Conservation (phyloP, 2,797 vertebrate genomes). For the Carapus acus region DNA sequence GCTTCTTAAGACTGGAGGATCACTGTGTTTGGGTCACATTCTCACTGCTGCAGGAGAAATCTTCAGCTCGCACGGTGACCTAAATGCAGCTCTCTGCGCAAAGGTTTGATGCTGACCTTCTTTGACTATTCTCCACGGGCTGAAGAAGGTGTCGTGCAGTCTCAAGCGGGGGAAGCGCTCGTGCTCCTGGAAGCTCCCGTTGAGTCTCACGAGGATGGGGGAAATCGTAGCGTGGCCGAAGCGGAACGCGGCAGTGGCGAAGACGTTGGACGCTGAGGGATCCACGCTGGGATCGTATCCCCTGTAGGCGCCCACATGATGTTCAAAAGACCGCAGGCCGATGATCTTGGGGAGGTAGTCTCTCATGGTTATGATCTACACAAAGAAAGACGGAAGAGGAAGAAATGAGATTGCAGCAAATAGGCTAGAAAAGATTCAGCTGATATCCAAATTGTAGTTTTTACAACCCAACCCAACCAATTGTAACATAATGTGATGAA, state of each 20-base stretch:
- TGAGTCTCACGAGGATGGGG: conserved; percentile 72
- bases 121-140: conserved; percentile 87
- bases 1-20: conserved; percentile 1
- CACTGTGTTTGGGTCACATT: neutral
- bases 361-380: conserved; percentile 86
- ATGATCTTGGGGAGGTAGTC: conserved; percentile 92
- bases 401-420: conserved; percentile 16
- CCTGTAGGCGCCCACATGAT: conserved; percentile 75
- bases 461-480: neutral
- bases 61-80: conserved; percentile 28
- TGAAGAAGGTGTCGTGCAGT: conserved; percentile 83
- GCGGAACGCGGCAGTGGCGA: conserved; percentile 92
- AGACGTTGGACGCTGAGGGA: conserved; percentile 86
- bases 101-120: conserved; percentile 74
- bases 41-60: neutral
- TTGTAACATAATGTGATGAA: neutral
- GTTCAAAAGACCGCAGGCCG: conserved; percentile 74
- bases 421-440: neutral
- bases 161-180: conserved; percentile 70
- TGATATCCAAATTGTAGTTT: neutral
- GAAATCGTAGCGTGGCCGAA: conserved; percentile 87
- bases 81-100: conserved; percentile 8
- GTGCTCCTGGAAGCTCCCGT: conserved; percentile 78
- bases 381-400: conserved; percentile 1
- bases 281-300: conserved; percentile 79